Base-by-base conservation (phyloP, 2,113 vertebrate genomes). In the Esox niger region DNA sequence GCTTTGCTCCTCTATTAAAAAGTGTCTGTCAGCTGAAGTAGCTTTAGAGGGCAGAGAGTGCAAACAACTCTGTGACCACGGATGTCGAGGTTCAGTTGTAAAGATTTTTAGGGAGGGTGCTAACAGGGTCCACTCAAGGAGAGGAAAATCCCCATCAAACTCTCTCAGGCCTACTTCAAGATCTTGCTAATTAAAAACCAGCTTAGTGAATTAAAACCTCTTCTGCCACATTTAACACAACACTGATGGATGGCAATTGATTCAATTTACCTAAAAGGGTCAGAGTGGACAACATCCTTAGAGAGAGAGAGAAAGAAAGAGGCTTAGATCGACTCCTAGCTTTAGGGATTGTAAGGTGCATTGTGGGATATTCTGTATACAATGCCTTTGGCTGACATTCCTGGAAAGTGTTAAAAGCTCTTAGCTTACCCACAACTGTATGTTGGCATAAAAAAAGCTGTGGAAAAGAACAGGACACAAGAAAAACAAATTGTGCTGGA, bases 1-100 rank as follows among this genome's bases (percentile, higher is more conserved):
- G 74, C 70, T 82, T 76, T 79, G 74, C 62, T 72, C 25, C 33
- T 82, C 67, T 81, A 76, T 80, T 75, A 83, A 75, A 84, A 86
- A 88, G n/a, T 76, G 29, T 78, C 75, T 79, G 79, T 78, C 70
- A 80, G 79, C 65, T 77, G 70, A 82, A 79, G 75, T 11, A 32
- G 71, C 76, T 64, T 66, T 76, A 73, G 74, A 78, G 72, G 68
- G 70, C 62, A 47, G 72, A 60, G 55, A 7, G 62, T 63, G 58
- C 62, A 27, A 56, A 73, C 70, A 79, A 56, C 68, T 66, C 47
- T 60, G 64, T 60, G 75, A 70, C 47, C 67, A 73, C 38, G 66
- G 69, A 68, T 58, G 38, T 56, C 59, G n/a, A 65, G 15, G 47
- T 23, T n/a, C n/a, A 21, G 5, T 2, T 32, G 1, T 17, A 21